Evolutionary conservation across 2,797 vertebrate species (phyloP), one percentile per base, ranked within the genome.

Genomic region (Gadopsis marmoratus): DNA sequence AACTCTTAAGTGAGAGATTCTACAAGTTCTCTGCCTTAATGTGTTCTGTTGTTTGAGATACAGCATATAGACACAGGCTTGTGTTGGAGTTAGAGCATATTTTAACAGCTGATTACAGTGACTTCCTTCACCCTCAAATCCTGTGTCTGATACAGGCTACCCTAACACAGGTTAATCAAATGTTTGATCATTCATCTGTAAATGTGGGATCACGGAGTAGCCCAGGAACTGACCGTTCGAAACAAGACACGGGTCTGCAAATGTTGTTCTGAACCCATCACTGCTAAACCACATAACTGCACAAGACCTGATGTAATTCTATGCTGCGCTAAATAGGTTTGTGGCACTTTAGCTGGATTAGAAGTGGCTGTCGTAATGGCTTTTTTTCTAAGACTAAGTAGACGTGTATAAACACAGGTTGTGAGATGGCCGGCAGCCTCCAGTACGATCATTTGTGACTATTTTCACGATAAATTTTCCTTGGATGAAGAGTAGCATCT

Each of bases 1-100:
- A 51, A 54, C 68, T 74, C 58, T 43, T 1, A 66, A 41, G 54
- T 78, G 79, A 75, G 82, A 91, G 70, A 87, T 85, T 88, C 74
- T 51, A 82, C 79, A 83, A 66, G 80, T 66, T 71, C 31, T 50
- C 21, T 0, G 35, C 64, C 17, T 71, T 51, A 41, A 12, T 14
- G 17, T 58, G 64, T 50, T 63, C 19, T 71, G 33, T 61, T 48
- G 47, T 72, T 45, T 61, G 17, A 23, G 19, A 69, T 54, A 7
- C 16, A 71, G 23, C 41, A 47, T 56, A 43, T 26, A 45, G 12
- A 64, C 45, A 48, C 33, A 16, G 11, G 13, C 14, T 45, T 41
- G 29, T 51, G 31, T 31, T 26, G 12, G 37, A 39, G 41, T 43
- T n/a, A 43, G n/a, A 66, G 9, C 5, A 17, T 26, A 26, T 14